These are phyloP conservation scores for Sipha flava DNA, from an alignment of 1,140 invertebrate species.

Conservation along the genomic window DNA sequence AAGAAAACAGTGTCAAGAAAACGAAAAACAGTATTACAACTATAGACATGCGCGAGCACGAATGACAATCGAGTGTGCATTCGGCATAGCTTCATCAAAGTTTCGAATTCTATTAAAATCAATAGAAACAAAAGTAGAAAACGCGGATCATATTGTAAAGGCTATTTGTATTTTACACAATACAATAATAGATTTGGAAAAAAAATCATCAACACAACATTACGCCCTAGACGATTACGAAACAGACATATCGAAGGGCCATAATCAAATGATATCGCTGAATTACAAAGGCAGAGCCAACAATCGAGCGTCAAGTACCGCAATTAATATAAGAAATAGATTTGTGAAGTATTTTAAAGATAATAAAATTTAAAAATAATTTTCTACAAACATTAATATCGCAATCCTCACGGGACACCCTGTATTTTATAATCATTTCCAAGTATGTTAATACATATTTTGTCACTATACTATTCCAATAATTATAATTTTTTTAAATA, in stretches of 20 bases:
- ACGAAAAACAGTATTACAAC: constrained; percentile 43
- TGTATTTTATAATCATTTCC: too few species aligned
- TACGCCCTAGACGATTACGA: neutral
- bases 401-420: too few species aligned
- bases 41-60: constrained; percentile 40
- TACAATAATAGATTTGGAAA: constrained; percentile 5
- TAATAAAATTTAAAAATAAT: constrained; percentile 7
- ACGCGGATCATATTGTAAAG: too few species aligned
- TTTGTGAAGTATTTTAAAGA: neutral
- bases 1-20: constrained; percentile 15
- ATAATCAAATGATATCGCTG: constrained; percentile 10
- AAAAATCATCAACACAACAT: neutral
- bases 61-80: constrained; percentile 44
- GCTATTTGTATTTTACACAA: too few species aligned
- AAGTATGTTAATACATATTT: too few species aligned
- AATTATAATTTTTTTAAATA: too few species aligned
- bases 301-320: neutral
- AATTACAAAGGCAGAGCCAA: neutral
- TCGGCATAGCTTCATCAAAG: constrained; percentile 44
- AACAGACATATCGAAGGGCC: neutral
- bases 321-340: neutral
- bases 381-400: too few species aligned
- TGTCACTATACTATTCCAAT: too few species aligned
- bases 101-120: constrained; percentile 44
- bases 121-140: too few species aligned